phyloP scores from a whole-genome alignment of 2,113 vertebrate species.

The Muscicapa adusta region DNA sequence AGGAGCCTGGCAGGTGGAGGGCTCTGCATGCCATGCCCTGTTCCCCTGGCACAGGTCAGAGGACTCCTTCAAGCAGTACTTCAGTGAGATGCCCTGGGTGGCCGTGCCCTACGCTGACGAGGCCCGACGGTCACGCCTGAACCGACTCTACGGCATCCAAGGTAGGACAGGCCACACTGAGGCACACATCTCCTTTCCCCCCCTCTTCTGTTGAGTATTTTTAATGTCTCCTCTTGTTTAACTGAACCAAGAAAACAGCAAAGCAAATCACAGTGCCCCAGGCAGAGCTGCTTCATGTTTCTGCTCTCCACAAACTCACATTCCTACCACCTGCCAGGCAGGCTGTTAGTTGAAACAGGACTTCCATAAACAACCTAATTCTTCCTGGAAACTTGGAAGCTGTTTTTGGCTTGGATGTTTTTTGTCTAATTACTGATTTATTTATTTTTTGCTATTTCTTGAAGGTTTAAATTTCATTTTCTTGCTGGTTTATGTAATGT shows the following conservation, averaged over 20 bases:
- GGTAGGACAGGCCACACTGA: slow-evolving; percentile 62
- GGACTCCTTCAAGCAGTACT: slow-evolving; percentile 98
- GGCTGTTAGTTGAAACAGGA: slow-evolving; percentile 52
- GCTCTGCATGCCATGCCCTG: background rate
- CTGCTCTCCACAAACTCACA: slow-evolving; percentile 17
- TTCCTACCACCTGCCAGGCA: slow-evolving; percentile 66
- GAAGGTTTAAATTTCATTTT: slow-evolving; percentile 37
- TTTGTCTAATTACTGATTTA: slow-evolving; percentile 49
- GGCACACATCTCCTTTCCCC: background rate
- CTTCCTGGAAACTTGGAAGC: slow-evolving; percentile 65
- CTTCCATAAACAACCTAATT: slow-evolving; percentile 66
- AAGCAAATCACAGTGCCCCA: slow-evolving; percentile 11
- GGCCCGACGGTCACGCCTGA: slow-evolving; percentile 89
- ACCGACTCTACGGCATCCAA: slow-evolving; percentile 97
- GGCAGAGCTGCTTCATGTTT: slow-evolving; percentile 2
- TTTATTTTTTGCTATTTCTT: slow-evolving; percentile 50
- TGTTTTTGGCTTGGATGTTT: slow-evolving; percentile 46
- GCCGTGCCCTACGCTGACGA: slow-evolving; percentile 91
- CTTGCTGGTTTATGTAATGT: slow-evolving; percentile 12
- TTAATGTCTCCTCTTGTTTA: slow-evolving; percentile 15
- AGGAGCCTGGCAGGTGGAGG: background rate
- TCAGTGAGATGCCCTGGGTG: slow-evolving; percentile 98
- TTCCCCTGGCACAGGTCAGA: slow-evolving; percentile 81
- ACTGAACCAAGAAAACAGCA: slow-evolving; percentile 6
- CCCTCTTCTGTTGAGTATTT: background rate